Conservation (phyloP, 2,888 invertebrate species). For the Tipula unca region DNA sequence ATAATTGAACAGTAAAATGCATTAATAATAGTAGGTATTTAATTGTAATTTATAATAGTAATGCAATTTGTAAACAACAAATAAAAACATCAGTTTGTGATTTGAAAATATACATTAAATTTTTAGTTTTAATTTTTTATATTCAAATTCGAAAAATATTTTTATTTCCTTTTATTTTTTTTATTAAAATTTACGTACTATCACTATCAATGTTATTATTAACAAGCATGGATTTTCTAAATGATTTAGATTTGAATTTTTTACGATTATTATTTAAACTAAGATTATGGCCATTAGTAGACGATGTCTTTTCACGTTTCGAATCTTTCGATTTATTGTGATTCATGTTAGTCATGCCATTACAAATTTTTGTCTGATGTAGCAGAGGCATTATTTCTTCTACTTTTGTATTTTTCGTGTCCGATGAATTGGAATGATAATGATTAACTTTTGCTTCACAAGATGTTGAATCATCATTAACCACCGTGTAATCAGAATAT, state of each 20-base stretch:
- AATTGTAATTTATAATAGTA: not conserved
- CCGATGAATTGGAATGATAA: not conserved
- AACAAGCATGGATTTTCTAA: not conserved
- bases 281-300: not conserved
- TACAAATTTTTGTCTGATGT: constrained; percentile 9
- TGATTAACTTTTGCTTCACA: not conserved
- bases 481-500: not conserved
- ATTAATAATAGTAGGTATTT: not conserved
- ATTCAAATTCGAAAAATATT: not conserved
- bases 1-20: not conserved
- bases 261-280: not conserved
- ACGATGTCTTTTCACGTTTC: not conserved
- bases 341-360: not conserved
- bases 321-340: not conserved
- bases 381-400: constrained; percentile 18
- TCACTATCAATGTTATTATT: not conserved
- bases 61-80: not conserved
- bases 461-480: not conserved
- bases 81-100: not conserved
- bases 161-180: not conserved
- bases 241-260: constrained; percentile 19
- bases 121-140: not conserved
- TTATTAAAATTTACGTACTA: not conserved
- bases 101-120: not conserved
- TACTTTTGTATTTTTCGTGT: not conserved